Percentiles rank a stretch among this genome's conserved stretches.
Evolutionary conservation across 2,888 invertebrate genomes (phyloP).

Genomic region (Eupithecia subumbrata): DNA sequence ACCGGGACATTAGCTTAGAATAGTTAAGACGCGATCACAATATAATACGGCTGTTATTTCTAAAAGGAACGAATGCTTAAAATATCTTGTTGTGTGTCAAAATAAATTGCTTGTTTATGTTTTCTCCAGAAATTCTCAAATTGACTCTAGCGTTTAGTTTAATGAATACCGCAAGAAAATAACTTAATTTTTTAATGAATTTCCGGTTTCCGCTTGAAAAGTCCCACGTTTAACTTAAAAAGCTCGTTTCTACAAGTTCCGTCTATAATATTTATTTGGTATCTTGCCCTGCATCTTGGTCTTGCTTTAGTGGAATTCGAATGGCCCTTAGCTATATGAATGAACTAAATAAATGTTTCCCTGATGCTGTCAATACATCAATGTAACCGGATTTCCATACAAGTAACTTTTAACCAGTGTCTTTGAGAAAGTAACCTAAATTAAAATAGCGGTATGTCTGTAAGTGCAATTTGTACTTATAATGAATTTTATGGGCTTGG

Average conservation of each 20-base stretch:
- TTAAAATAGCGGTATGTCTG: slow-evolving; percentile 60
- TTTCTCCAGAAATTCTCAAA: not conserved
- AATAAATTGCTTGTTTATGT: not conserved
- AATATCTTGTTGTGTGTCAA: not conserved
- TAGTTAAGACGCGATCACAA: slow-evolving; percentile 19
- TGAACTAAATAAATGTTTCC: slow-evolving; percentile 44
- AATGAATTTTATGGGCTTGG: slow-evolving; percentile 51
- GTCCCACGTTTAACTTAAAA: not conserved
- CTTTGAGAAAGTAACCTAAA: slow-evolving; percentile 64
- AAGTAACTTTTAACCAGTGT: slow-evolving; percentile 46
- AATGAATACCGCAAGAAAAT: not conserved
- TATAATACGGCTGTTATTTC: slow-evolving; percentile 1
- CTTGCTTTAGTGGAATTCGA: slow-evolving; percentile 29
- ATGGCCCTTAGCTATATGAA: slow-evolving; percentile 42
- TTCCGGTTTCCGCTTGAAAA: slow-evolving; percentile 3
- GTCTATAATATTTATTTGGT: not conserved
- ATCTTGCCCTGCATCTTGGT: slow-evolving; percentile 10
- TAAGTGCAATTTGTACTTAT: slow-evolving; percentile 56
- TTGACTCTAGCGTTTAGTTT: not conserved
- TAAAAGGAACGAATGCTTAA: not conserved
- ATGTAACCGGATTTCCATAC: slow-evolving; percentile 44
- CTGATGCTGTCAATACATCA: slow-evolving; percentile 43
- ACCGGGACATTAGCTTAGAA: slow-evolving; percentile 25
- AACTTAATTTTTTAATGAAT: not conserved
- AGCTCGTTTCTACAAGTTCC: slow-evolving; percentile 2